A percentile compares a stretch with the other conserved stretches of the same genome.
Evolutionary conservation across 2,113 vertebrate species (phyloP).

Genomic region (Synodontis membranacea): DNA sequence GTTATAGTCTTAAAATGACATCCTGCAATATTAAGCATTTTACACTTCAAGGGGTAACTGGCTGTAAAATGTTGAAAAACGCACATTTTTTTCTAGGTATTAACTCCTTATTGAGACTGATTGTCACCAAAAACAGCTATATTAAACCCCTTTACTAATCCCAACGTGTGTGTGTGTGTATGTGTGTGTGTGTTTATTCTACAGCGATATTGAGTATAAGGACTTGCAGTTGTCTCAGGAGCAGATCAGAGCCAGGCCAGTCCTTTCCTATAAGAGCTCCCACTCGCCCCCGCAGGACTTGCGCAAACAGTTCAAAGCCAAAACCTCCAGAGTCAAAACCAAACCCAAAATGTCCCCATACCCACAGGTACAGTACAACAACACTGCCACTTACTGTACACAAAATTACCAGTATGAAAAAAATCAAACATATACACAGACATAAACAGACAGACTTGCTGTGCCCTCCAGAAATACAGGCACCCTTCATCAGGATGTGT

Average conservation of each 20-base stretch:
- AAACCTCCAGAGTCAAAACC: constrained; percentile 78
- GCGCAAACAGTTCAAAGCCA: constrained; percentile 82
- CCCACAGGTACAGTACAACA: constrained; percentile 80
- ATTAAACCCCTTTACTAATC: not conserved
- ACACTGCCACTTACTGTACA: not conserved
- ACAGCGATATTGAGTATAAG: constrained; percentile 89
- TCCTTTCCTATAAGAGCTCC: constrained; percentile 77
- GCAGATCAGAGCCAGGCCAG: constrained; percentile 78
- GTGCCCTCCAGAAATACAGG: not conserved
- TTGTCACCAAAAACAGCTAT: not conserved
- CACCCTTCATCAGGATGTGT: not conserved
- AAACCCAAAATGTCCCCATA: constrained; percentile 84
- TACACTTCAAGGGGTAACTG: not conserved
- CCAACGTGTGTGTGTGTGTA: not conserved
- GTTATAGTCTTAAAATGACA: not conserved
- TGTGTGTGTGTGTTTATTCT: constrained; percentile 21
- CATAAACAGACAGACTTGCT: not conserved
- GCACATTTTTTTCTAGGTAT: not conserved
- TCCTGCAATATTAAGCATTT: not conserved
- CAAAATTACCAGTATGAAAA: not conserved
- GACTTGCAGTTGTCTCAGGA: constrained; percentile 88
- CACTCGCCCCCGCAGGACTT: constrained; percentile 81
- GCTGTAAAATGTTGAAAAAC: not conserved
- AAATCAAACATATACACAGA: not conserved
- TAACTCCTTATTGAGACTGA: not conserved